These are phyloP conservation scores for Phymastichus coffea DNA, from an alignment of 1,140 invertebrate species.

Conservation along the genomic window DNA sequence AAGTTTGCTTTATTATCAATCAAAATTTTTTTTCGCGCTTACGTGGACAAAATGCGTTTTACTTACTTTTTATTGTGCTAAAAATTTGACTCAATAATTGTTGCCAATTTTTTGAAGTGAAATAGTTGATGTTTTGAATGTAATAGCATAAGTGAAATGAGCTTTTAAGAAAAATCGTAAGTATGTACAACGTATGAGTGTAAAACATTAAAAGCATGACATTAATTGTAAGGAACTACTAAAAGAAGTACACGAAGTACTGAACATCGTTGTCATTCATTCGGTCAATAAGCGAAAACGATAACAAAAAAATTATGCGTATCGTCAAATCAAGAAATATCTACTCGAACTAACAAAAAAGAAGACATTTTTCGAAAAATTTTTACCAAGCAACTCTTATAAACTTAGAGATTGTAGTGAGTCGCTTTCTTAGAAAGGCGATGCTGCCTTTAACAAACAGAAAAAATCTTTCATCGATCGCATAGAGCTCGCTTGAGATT, in stretches of 20 bases:
- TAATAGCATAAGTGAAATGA: too few relatives aligned
- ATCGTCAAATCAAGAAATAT: too few relatives aligned
- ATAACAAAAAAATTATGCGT: too few relatives aligned
- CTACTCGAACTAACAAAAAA: too few relatives aligned
- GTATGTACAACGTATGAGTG: too few relatives aligned
- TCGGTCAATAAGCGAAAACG: too few relatives aligned
- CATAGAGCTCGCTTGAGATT: background rate
- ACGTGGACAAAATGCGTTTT: background rate
- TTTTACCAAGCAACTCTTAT: conserved; percentile 6
- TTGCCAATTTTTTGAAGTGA: too few relatives aligned
- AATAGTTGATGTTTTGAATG: too few relatives aligned
- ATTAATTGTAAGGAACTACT: conserved; percentile 14
- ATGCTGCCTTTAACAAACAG: conserved; percentile 2
- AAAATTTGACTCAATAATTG: too few relatives aligned
- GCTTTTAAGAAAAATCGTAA: too few relatives aligned
- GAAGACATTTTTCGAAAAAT: too few relatives aligned
- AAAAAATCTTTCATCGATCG: conserved; percentile 8
- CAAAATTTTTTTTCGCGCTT: too few relatives aligned
- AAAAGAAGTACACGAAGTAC: conserved; percentile 16
- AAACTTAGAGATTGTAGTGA: conserved; percentile 10
- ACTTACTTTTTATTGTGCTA: conserved; percentile 4
- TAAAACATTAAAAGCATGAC: conserved; percentile 21
- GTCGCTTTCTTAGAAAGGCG: conserved; percentile 20
- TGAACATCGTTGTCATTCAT: conserved; percentile 1
- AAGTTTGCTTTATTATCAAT: conserved; percentile 9